Evolutionary conservation across 2,797 vertebrate genomes (phyloP).

Genomic region (Nannoperca obscura): DNA sequence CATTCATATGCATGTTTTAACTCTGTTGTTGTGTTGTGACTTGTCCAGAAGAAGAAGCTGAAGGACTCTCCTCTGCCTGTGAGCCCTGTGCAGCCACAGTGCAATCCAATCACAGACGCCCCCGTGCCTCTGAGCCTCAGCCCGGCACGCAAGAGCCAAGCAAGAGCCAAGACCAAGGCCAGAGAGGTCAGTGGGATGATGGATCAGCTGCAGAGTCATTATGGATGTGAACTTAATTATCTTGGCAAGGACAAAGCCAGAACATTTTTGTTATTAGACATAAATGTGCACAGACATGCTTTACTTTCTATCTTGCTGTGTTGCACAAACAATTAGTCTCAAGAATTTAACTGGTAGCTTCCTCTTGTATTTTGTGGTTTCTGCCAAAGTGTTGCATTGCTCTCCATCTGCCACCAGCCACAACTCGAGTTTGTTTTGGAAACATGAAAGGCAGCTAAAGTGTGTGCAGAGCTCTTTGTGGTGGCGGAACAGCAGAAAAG

Average conservation of each 20-base stretch:
- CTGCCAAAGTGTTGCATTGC: slow-evolving; percentile 43
- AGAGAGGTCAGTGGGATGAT: slow-evolving; percentile 87
- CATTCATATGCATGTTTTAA: slow-evolving; percentile 25
- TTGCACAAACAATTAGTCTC: background rate
- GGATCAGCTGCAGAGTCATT: slow-evolving; percentile 35
- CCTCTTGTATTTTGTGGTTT: slow-evolving; percentile 19
- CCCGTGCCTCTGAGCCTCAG: slow-evolving; percentile 82
- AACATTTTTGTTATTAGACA: background rate
- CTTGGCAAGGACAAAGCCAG: slow-evolving; percentile 24
- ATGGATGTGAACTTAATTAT: slow-evolving; percentile 35
- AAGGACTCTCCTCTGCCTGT: slow-evolving; percentile 87
- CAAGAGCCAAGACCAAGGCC: slow-evolving; percentile 89
- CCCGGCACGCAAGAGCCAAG: slow-evolving; percentile 86
- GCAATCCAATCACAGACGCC: slow-evolving; percentile 84
- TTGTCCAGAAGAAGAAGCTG: slow-evolving; percentile 90
- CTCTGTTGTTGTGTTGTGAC: slow-evolving; percentile 44
- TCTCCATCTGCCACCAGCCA: slow-evolving; percentile 52
- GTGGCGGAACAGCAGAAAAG: slow-evolving; percentile 21
- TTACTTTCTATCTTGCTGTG: background rate
- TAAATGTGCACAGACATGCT: slow-evolving; percentile 3
- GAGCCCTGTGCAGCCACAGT: slow-evolving; percentile 75
- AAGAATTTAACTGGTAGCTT: background rate
- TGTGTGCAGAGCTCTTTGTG: slow-evolving; percentile 34
- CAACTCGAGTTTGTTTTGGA: slow-evolving; percentile 56
- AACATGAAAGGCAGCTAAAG: slow-evolving; percentile 32